Evolutionary conservation across 2,888 invertebrate species (phyloP), one percentile per base, ranked within the genome.

Genomic region (Himalopsyche kuldschensis): DNA sequence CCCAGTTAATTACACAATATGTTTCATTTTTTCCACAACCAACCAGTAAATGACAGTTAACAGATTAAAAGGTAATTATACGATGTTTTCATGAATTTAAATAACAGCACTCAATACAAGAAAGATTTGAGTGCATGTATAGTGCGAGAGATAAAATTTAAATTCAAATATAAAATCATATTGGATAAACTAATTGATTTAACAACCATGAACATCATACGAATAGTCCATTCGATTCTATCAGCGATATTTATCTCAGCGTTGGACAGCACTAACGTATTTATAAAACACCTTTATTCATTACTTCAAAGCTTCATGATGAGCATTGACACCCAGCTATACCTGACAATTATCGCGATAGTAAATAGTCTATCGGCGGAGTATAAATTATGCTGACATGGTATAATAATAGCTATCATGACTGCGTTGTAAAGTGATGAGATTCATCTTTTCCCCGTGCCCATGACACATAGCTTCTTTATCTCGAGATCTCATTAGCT

Each of bases 401-500:
- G n/a, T 77, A 78, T 78, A 82, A 82, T 82, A 82, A 82, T 79
- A 82, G 79, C 82, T 79, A 82, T 82, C 82, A 82, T 82, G 79
- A 75, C 77, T 75, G 79, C 17, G 82, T 82, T 55, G 76, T 78
- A 79, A 82, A 69, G 69, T 69, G 69, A 69, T 69, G 69, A 30
- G 69, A 27, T 69, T 69, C 69, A 27, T 69, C 69, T 69, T 30
- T 27, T 27, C 69, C 27, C 20, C 27, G 69, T 15, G 41, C 47
- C 48, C 55, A 32, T 79, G 75, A 82, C 82, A 82, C 82, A 79
- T 76, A 79, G 77, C 80, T 80, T 84, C 80, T 46, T 80, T 35
- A 80, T 84, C 82, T 84, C 27, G 69, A 81, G 69, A 84, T 84
- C 84, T 84, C 82, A 84, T 84, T 84, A 84, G 80, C 80, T 47